These are phyloP conservation scores for Oligia strigilis DNA, from an alignment of 2,888 invertebrate species.

Conservation along the genomic window DNA sequence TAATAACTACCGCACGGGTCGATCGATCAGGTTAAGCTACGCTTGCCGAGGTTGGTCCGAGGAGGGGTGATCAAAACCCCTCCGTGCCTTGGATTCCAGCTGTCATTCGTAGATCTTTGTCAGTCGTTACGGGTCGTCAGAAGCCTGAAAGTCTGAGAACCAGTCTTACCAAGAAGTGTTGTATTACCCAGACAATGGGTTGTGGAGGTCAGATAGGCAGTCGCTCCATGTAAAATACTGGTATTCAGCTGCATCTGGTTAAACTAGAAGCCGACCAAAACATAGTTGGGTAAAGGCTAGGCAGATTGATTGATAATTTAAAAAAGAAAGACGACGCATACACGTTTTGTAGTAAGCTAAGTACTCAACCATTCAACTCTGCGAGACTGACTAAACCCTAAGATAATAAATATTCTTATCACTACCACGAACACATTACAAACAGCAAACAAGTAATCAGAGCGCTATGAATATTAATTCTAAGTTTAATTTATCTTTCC, in stretches of 20 bases:
- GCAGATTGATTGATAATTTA: neutral
- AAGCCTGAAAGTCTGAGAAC: neutral
- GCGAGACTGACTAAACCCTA: constrained; percentile 19
- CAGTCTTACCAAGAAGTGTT: neutral
- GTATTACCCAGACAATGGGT: neutral
- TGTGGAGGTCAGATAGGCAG: neutral
- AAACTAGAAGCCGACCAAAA: neutral
- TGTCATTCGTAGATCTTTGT: neutral
- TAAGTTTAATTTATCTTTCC: constrained; percentile 28
- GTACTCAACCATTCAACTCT: neutral
- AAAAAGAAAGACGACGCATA: neutral
- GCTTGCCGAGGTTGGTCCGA: neutral
- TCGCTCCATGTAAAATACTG: neutral
- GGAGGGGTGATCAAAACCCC: neutral
- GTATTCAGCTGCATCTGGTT: neutral
- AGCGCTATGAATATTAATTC: constrained; percentile 39
- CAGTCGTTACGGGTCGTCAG: neutral
- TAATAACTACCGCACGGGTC: neutral
- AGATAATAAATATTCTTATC: constrained; percentile 48
- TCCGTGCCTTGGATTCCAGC: neutral
- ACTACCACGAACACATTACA: constrained; percentile 33
- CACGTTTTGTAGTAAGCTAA: neutral
- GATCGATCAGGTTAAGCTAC: neutral
- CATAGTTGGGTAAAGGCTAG: neutral
- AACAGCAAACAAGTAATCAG: constrained; percentile 37